Evolutionary conservation across 2,888 invertebrate genomes (phyloP).

Genomic region (Agrypnus murinus): DNA sequence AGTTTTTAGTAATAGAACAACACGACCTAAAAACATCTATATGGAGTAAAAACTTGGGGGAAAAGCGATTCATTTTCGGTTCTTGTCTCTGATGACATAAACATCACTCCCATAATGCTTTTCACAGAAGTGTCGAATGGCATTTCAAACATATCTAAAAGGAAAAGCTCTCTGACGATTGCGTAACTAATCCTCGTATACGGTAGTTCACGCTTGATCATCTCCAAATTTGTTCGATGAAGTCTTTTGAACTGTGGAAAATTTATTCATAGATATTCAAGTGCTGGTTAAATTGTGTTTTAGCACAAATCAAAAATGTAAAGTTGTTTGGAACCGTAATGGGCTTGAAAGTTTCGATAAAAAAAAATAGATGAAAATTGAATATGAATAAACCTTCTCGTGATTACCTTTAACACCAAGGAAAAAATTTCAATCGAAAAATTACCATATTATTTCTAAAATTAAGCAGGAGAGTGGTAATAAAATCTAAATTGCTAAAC

Average conservation of each 20-base stretch:
- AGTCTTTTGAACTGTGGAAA: neutral
- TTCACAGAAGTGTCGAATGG: conserved; percentile 7
- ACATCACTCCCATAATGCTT: neutral
- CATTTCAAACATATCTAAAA: neutral
- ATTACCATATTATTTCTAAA: too few relatives aligned
- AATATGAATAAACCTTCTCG: too few relatives aligned
- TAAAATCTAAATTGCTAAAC: too few relatives aligned
- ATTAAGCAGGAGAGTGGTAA: too few relatives aligned
- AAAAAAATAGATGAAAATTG: too few relatives aligned
- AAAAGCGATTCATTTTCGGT: neutral
- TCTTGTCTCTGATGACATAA: neutral
- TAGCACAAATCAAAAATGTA: too few relatives aligned
- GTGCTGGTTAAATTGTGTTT: too few relatives aligned
- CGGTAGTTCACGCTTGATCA: conserved; percentile 8
- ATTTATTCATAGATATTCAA: neutral
- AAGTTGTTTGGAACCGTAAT: too few relatives aligned
- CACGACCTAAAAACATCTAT: neutral
- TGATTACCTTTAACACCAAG: too few relatives aligned
- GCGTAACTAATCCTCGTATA: conserved; percentile 16
- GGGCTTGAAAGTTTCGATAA: too few relatives aligned
- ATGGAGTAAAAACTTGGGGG: neutral
- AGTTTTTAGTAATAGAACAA: neutral
- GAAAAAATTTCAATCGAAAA: too few relatives aligned
- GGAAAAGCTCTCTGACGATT: conserved; percentile 4
- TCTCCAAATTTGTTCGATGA: neutral